A percentile compares a stretch with the other conserved stretches of the same genome.
Conservation (phyloP, 2,888 invertebrate genomes). For the Phaonia tiefii region DNA sequence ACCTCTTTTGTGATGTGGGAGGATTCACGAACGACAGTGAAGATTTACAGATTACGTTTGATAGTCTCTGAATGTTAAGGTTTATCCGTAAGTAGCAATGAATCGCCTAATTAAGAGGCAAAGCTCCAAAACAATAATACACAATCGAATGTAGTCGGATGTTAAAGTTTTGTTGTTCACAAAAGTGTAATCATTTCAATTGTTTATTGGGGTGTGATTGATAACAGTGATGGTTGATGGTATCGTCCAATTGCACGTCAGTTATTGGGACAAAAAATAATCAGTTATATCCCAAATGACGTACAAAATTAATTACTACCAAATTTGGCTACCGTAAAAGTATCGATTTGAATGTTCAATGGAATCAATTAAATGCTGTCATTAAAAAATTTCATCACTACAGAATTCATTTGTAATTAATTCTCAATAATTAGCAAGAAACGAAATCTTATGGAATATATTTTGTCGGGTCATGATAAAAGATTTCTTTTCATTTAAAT, state of each 20-base stretch:
- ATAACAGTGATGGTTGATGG: neutral
- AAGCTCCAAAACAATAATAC: conserved; percentile 9
- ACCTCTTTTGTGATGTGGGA: conserved; percentile 50
- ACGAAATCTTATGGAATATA: too few relatives aligned
- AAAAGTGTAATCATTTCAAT: neutral
- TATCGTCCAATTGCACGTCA: neutral
- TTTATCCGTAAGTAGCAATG: conserved; percentile 16
- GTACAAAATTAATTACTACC: too few relatives aligned
- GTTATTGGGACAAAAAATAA: too few relatives aligned
- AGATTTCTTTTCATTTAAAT: too few relatives aligned
- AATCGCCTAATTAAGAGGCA: conserved; percentile 9
- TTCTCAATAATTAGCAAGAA: too few relatives aligned
- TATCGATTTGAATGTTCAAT: too few relatives aligned
- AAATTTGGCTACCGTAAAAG: too few relatives aligned
- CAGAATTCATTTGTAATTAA: too few relatives aligned
- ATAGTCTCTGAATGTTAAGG: neutral
- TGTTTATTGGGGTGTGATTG: neutral
- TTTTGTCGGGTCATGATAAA: too few relatives aligned
- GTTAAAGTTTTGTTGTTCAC: neutral
- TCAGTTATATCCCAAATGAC: too few relatives aligned
- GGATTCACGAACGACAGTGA: neutral
- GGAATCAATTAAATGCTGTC: too few relatives aligned
- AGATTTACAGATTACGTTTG: conserved; percentile 2
- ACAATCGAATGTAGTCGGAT: neutral
- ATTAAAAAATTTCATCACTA: too few relatives aligned